Percentiles rank a stretch among this genome's conserved stretches.
phyloP scores from a whole-genome alignment of 2,797 vertebrate species.

The Psittacula echo region DNA sequence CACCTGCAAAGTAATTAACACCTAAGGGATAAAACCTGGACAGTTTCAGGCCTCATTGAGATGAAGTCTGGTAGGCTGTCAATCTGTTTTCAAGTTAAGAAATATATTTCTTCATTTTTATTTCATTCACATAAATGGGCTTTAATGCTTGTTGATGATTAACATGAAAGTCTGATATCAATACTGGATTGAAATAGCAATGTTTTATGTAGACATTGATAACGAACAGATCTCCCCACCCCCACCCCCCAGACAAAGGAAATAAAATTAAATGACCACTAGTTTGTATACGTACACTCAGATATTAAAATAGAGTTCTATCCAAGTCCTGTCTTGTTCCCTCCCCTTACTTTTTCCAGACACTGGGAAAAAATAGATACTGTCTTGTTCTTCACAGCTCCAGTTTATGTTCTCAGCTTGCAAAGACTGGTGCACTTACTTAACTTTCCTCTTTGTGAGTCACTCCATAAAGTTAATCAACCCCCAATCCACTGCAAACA shows the following conservation, averaged over 20 bases:
- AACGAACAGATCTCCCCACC: not conserved
- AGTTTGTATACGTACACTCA: not conserved
- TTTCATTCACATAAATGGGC: not conserved
- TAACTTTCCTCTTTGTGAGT: not conserved
- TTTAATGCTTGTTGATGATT: not conserved
- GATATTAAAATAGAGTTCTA: not conserved
- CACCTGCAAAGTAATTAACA: not conserved
- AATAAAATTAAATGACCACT: not conserved
- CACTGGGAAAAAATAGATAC: not conserved
- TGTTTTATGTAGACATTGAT: not conserved
- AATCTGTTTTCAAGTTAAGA: not conserved
- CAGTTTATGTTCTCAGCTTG: not conserved
- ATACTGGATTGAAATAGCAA: not conserved
- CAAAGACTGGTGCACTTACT: not conserved
- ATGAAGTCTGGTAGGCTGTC: not conserved
- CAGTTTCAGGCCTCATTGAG: not conserved
- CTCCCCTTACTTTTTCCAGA: not conserved
- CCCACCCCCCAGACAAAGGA: not conserved
- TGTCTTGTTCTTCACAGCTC: not conserved
- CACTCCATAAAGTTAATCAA: not conserved
- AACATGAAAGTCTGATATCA: not conserved
- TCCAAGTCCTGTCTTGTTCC: not conserved
- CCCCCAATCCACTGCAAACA: not conserved
- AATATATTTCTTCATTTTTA: not conserved
- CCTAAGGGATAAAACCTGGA: not conserved